Conservation (phyloP, 2,113 vertebrate species). For the Eulemur rufifrons region DNA sequence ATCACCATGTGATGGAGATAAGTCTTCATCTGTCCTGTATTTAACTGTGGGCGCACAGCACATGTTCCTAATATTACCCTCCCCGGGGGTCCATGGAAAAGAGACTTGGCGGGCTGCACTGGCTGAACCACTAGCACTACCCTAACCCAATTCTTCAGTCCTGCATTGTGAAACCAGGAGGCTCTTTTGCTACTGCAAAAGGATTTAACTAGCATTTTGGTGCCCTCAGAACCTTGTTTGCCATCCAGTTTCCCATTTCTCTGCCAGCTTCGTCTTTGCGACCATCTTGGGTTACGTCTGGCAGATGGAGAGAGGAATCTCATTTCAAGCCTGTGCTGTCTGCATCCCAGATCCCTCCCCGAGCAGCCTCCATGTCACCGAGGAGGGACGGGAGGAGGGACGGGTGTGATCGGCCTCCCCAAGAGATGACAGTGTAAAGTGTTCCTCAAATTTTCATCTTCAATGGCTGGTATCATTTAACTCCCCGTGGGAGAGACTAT, state of each 20-base stretch:
- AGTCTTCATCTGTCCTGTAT: neutral
- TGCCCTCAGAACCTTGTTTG: neutral
- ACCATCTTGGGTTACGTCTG: slow-evolving; percentile 39
- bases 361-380: neutral
- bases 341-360: neutral
- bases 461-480: slow-evolving; percentile 55
- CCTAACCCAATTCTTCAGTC: neutral
- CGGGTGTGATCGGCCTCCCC: neutral
- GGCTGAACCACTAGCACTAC: neutral
- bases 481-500: slow-evolving; percentile 50
- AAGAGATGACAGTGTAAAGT: slow-evolving; percentile 59
- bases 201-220: neutral
- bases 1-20: neutral
- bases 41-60: neutral
- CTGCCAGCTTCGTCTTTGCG: slow-evolving; percentile 48
- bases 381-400: slow-evolving; percentile 1
- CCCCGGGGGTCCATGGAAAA: neutral
- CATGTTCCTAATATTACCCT: neutral
- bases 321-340: slow-evolving; percentile 44
- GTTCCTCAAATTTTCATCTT: slow-evolving; percentile 74
- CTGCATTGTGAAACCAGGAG: neutral
- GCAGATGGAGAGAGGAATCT: slow-evolving; percentile 66
- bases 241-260: slow-evolving; percentile 5
- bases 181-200: neutral
- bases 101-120: neutral